Percentiles rank a stretch among this genome's conserved stretches.
phyloP scores from a whole-genome alignment of 2,797 vertebrate species.

The Micromesistius poutassou region DNA sequence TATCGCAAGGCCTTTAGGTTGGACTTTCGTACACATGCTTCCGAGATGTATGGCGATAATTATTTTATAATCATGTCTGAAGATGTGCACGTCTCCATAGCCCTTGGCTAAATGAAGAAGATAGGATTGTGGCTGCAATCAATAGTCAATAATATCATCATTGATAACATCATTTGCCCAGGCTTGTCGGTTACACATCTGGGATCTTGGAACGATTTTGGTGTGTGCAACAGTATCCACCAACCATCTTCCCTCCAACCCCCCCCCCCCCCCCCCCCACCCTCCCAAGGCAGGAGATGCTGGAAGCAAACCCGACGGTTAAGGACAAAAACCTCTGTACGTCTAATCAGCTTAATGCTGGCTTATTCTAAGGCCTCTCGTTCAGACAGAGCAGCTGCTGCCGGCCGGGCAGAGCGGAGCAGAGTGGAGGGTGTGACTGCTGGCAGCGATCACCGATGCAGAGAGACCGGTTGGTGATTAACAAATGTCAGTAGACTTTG shows the following conservation, averaged over 20 bases:
- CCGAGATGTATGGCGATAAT: not conserved
- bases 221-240: slow-evolving; percentile 28
- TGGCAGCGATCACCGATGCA: slow-evolving; percentile 88
- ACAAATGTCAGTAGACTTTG: slow-evolving; percentile 99
- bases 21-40: not conserved
- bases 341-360: slow-evolving; percentile 78
- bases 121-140: not conserved
- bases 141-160: not conserved
- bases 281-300: slow-evolving; percentile 51
- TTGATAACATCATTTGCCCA: slow-evolving; percentile 32
- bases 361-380: slow-evolving; percentile 88
- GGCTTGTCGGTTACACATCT: slow-evolving; percentile 47
- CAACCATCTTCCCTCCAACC: not conserved
- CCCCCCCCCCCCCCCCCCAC: slow-evolving; percentile 25
- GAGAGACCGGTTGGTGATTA: slow-evolving; percentile 98
- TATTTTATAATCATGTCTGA: not conserved
- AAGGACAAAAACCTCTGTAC: slow-evolving; percentile 75
- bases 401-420: slow-evolving; percentile 69
- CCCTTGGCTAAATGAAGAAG: not conserved
- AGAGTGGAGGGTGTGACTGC: slow-evolving; percentile 87
- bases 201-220: slow-evolving; percentile 19
- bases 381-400: slow-evolving; percentile 89
- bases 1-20: not conserved
- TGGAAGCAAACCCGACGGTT: slow-evolving; percentile 63
- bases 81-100: not conserved